A percentile compares a stretch with the other conserved stretches of the same genome.
These are phyloP conservation scores for Aphidius gifuensis DNA, from an alignment of 1,140 invertebrate species.

Conservation along the genomic window DNA sequence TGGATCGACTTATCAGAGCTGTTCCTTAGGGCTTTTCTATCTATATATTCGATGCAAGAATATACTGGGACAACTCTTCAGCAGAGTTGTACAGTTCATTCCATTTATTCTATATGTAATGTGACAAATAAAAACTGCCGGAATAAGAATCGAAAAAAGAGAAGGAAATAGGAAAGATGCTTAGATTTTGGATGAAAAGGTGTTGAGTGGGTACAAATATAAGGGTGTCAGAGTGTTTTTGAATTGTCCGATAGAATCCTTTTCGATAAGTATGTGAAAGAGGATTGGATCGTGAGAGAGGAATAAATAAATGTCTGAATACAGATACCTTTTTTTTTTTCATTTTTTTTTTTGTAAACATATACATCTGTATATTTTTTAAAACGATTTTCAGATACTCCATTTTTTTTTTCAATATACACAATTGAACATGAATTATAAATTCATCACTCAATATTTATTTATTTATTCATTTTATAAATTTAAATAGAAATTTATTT, in stretches of 20 bases:
- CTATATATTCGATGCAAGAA: not conserved
- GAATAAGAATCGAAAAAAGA: conserved; percentile 20
- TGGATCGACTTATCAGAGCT: conserved; percentile 15
- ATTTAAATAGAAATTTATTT: too few species aligned
- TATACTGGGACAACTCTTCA: not conserved
- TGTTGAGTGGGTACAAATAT: conserved; percentile 27
- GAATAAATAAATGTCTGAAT: conserved; percentile 6
- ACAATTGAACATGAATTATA: too few species aligned
- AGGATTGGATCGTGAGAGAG: not conserved
- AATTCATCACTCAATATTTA: too few species aligned
- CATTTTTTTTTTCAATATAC: too few species aligned
- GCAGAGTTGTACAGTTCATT: not conserved
- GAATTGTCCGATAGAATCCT: too few species aligned
- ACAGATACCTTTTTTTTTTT: not conserved
- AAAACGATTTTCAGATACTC: too few species aligned
- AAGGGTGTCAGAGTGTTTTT: not conserved
- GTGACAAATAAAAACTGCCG: conserved; percentile 21
- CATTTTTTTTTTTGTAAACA: too few species aligned
- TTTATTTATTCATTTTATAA: too few species aligned
- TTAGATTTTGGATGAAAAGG: conserved; percentile 1
- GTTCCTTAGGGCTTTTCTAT: conserved; percentile 8
- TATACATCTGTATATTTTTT: too few species aligned
- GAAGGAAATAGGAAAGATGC: not conserved
- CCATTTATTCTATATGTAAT: not conserved
- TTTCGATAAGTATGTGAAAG: too few species aligned